phyloP scores from a whole-genome alignment of 2,113 vertebrate species.

The Myanophis thanlyinensis region DNA sequence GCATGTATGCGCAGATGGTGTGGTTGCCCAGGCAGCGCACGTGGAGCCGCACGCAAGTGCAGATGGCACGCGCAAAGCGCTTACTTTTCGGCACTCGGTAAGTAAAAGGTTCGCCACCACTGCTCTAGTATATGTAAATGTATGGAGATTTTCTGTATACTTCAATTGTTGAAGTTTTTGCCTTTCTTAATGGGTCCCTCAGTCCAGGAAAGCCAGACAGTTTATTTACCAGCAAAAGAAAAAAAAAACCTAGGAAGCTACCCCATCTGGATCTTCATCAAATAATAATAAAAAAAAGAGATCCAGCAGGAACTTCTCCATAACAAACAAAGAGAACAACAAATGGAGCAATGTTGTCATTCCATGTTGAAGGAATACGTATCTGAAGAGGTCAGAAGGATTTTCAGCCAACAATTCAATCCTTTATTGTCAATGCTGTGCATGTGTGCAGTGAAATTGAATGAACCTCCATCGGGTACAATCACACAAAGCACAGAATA shows the following conservation, averaged over 20 bases:
- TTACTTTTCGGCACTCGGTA: too few species aligned
- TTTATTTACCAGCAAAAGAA: not conserved
- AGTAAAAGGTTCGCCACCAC: too few species aligned
- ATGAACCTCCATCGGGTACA: too few species aligned
- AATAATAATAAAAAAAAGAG: not conserved
- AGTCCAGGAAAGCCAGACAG: not conserved
- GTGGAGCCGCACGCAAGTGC: too few species aligned
- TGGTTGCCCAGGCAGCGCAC: too few species aligned
- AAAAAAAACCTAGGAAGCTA: not conserved
- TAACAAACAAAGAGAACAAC: not conserved
- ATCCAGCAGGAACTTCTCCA: not conserved
- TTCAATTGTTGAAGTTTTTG: not conserved
- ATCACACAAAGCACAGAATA: too few species aligned
- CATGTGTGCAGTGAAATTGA: too few species aligned
- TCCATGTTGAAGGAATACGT: not conserved
- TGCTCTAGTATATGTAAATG: not conserved
- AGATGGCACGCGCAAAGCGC: too few species aligned
- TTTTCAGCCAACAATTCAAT: not conserved
- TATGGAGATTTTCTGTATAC: not conserved
- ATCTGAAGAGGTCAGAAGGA: not conserved
- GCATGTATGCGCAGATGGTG: too few species aligned
- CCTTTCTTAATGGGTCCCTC: not conserved
- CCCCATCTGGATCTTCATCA: not conserved
- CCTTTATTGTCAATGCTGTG: too few species aligned
- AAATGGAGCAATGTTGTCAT: not conserved